Conservation (phyloP, 2,113 vertebrate genomes). For the Pungitius pungitius region DNA sequence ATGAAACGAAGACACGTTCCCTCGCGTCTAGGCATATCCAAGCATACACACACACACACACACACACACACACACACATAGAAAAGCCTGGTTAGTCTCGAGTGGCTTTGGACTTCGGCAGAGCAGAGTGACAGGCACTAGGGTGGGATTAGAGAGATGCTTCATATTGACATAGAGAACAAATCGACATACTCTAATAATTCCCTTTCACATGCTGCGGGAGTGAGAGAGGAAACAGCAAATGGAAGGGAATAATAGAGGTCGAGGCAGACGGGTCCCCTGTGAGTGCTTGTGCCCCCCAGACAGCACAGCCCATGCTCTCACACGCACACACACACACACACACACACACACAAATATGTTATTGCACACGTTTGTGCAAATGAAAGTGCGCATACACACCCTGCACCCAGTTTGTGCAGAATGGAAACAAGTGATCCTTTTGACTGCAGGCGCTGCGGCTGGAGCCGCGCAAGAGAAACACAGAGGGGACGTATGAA, state of each 20-base stretch:
- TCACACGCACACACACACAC: conserved; percentile 33
- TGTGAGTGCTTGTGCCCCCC: conserved; percentile 57
- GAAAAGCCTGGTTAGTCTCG: conserved; percentile 44
- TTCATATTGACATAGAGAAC: conserved; percentile 67
- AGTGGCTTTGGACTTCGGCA: conserved; percentile 41
- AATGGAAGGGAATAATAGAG: conserved; percentile 69
- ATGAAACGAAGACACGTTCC: conserved; percentile 6
- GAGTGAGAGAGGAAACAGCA: conserved; percentile 53
- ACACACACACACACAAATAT: conserved; percentile 1
- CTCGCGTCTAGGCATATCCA: neutral
- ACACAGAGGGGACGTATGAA: conserved; percentile 22
- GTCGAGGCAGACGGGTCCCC: conserved; percentile 42
- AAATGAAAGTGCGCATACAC: conserved; percentile 4
- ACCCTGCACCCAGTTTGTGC: conserved; percentile 13
- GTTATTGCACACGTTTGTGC: conserved; percentile 31
- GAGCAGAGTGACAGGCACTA: conserved; percentile 42
- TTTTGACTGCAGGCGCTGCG: conserved; percentile 36
- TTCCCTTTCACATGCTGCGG: conserved; percentile 55
- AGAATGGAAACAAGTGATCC: conserved; percentile 45
- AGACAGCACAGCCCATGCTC: conserved; percentile 32
- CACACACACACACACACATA: conserved; percentile 2
- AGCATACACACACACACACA: neutral
- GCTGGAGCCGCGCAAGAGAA: conserved; percentile 33
- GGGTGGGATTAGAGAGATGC: conserved; percentile 62
- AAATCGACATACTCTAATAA: conserved; percentile 66